These are phyloP conservation scores for Phacellophora camtschatica DNA, from an alignment of 30 jellyfish, hydroid and myxozoan species.

Conservation along the genomic window DNA sequence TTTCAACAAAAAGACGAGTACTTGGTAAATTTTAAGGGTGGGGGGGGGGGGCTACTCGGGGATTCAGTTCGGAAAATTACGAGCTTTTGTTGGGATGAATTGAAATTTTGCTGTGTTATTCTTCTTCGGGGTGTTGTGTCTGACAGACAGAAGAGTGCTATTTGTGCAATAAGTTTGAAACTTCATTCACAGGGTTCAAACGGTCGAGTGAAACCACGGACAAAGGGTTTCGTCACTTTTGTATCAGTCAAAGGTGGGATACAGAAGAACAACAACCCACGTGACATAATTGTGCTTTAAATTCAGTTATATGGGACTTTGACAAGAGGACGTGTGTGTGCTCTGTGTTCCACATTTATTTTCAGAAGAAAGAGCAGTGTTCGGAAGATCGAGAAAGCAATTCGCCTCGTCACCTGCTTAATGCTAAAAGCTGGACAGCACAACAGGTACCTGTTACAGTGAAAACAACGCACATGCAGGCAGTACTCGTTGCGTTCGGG, in stretches of 20 bases:
- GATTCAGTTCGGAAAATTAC: too few relatives aligned
- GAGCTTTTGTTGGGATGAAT: too few relatives aligned
- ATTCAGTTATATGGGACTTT: constrained; percentile 1
- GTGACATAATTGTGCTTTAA: constrained; percentile 68
- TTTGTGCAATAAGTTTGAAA: neutral
- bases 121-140: too few relatives aligned
- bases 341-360: neutral
- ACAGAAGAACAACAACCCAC: constrained; percentile 57
- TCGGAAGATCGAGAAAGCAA: neutral
- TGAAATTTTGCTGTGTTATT: too few relatives aligned
- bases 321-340: neutral
- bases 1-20: too few relatives aligned
- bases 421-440: constrained; percentile 54
- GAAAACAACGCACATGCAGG: constrained; percentile 50
- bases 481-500: neutral
- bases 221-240: neutral
- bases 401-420: constrained; percentile 31
- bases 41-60: too few relatives aligned
- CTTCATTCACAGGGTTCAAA: neutral
- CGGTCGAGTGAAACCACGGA: too few relatives aligned
- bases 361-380: neutral
- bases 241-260: neutral
- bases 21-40: too few relatives aligned
- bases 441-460: constrained; percentile 53
- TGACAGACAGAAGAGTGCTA: too few relatives aligned